Evolutionary conservation across 2,888 invertebrate genomes (phyloP).

Genomic region (Dryocosmus kuriphilus): DNA sequence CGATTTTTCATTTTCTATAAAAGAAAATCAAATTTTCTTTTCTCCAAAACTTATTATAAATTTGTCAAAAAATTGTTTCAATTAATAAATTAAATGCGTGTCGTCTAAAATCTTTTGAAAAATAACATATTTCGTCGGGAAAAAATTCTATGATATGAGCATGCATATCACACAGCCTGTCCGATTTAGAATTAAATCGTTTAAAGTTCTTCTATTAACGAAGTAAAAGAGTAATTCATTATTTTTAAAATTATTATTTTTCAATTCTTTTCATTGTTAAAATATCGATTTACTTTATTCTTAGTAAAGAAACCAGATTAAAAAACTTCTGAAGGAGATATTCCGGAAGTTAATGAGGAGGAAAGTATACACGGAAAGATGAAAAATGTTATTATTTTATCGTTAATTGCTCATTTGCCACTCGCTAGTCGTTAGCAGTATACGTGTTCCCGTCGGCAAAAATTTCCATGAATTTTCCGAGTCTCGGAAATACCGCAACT

Average conservation of each 20-base stretch:
- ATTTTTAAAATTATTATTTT: neutral
- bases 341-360: neutral
- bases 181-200: too few species aligned
- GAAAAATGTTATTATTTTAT: neutral
- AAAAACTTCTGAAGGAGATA: neutral
- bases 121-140: too few species aligned
- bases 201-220: too few species aligned
- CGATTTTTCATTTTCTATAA: too few species aligned
- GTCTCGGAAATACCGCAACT: neutral
- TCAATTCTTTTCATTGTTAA: neutral
- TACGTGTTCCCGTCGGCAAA: neutral
- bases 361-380: neutral
- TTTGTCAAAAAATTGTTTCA: too few species aligned
- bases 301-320: neutral
- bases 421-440: neutral
- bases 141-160: too few species aligned
- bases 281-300: neutral
- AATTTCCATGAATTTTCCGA: neutral
- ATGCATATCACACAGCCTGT: too few species aligned
- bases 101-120: too few species aligned
- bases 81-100: too few species aligned
- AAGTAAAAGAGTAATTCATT: too few species aligned
- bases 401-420: neutral
- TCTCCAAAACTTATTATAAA: too few species aligned
- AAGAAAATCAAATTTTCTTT: too few species aligned